phyloP scores from a whole-genome alignment of 1,140 invertebrate genomes.

The Batillaria attramentaria region DNA sequence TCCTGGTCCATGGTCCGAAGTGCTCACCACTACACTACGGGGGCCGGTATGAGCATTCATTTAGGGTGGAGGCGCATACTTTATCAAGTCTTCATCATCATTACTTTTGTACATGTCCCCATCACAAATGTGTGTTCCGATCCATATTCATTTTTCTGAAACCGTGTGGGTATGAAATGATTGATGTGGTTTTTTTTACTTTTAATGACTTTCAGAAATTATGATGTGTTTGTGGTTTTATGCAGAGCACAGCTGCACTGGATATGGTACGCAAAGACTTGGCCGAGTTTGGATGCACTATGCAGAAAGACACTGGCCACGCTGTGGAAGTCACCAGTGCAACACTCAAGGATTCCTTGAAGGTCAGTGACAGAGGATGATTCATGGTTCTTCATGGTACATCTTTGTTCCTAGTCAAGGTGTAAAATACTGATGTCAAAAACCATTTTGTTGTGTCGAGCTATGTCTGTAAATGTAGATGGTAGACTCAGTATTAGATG shows the following conservation, averaged over 20 bases:
- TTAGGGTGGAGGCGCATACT: neutral
- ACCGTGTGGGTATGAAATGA: neutral
- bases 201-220: neutral
- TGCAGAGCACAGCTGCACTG: conserved; percentile 80
- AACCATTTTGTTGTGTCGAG: no score
- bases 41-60: no score
- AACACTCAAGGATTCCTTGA: conserved; percentile 79
- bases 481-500: no score
- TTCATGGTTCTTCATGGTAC: no score
- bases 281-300: conserved; percentile 80
- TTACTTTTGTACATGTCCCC: neutral
- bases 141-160: neutral
- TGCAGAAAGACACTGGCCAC: conserved; percentile 80
- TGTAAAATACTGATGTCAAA: no score
- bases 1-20: no score
- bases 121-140: neutral
- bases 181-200: neutral
- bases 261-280: conserved; percentile 85
- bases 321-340: conserved; percentile 78
- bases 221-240: conserved; percentile 35
- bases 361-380: conserved; percentile 76
- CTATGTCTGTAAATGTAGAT: no score
- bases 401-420: no score
- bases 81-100: neutral
- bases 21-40: no score